Base-by-base conservation (phyloP, 2,888 invertebrate species). In the Sturmia bella region DNA sequence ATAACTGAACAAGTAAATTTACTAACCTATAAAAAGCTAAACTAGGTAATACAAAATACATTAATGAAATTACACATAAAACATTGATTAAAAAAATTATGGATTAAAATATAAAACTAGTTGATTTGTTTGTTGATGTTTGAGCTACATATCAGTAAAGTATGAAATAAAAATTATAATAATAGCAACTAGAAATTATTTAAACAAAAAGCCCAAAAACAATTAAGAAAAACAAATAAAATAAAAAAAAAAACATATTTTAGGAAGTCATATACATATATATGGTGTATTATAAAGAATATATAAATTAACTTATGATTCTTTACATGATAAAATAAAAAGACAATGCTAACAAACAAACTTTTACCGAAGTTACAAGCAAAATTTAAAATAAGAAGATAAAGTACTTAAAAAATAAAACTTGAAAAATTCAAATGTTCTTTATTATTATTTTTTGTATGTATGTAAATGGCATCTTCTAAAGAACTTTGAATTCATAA, bases 111-210 rank as follows among this genome's bases (percentile, higher is more conserved):
- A 70, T 79, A 86, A 86, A 87, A 84, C 85, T 86, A 87, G 88
- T 88, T 87, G 87, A 87, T 89, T 90, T 89, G 89, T 89, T 90
- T 90, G 90, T 90, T 90, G 88, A 89, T 89, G 90, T 90, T 90
- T 90, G 89, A 89, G 89, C 89, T 89, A 90, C 90, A 90, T 90
- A 90, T 90, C 90, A 90, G 88, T 89, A 88, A 87, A 87, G 87
- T 82, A 82, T 82, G 82, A 74, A 59, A 88, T 86, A 84, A 79
- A 83, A 81, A 80, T 41, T 48, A 73, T 17, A 32, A 50, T 75
- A 63, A 78, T 59, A 73, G 80, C 72, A 66, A 64, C 11, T 73
- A 54, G 79, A 69, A 61, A 19, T 72, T 70, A 52, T 63, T 48
- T 32, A 73, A 54, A 73, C 12, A 15, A 27, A 54, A 19, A 32